Conservation (phyloP, 2,797 vertebrate species). For the Cryptoblepharus egeriae region DNA sequence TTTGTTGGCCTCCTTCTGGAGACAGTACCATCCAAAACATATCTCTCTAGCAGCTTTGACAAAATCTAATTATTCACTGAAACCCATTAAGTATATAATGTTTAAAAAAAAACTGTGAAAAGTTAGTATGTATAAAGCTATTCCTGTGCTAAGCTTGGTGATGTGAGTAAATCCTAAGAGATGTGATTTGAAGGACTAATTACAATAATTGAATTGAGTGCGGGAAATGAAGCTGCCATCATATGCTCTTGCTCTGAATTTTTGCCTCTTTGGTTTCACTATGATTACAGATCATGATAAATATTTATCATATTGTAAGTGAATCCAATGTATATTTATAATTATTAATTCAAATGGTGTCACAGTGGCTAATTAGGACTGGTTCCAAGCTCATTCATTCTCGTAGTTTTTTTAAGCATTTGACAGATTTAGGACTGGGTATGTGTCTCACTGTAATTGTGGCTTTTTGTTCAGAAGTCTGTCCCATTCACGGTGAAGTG, state of each 20-base stretch:
- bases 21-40: not conserved
- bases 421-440: conserved; percentile 35
- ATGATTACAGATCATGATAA: not conserved
- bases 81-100: conserved; percentile 23
- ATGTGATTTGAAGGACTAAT: conserved; percentile 36
- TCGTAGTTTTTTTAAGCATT: conserved; percentile 1
- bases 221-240: conserved; percentile 13
- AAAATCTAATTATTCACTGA: conserved; percentile 30
- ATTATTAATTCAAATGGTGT: conserved; percentile 8
- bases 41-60: not conserved
- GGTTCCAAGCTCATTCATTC: conserved; percentile 28
- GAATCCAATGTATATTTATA: conserved; percentile 9
- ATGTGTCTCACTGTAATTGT: not conserved
- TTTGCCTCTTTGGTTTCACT: conserved; percentile 11
- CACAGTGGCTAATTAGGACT: conserved; percentile 37
- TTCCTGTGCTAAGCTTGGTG: conserved; percentile 20
- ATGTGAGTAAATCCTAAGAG: conserved; percentile 34
- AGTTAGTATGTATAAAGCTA: conserved; percentile 2
- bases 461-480: not conserved
- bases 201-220: not conserved
- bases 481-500: not conserved
- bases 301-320: conserved; percentile 28
- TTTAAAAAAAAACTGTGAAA: conserved; percentile 27
- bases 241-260: not conserved
- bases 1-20: not conserved